Evolutionary conservation across 2,113 vertebrate genomes (phyloP).

Genomic region (Cricetomys ansorgei): DNA sequence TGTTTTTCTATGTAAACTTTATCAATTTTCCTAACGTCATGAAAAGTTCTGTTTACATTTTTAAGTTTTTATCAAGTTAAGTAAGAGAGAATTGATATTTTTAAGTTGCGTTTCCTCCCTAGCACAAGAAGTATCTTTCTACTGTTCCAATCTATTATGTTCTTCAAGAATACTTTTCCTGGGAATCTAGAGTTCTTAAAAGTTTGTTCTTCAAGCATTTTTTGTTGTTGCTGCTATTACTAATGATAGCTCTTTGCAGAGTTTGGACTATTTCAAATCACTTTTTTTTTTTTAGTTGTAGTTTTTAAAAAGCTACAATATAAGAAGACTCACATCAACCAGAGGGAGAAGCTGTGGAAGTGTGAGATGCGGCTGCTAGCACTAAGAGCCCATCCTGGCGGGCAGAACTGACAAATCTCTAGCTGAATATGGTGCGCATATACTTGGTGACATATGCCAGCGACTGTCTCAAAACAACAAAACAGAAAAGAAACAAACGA

Average conservation of each 20-base stretch:
- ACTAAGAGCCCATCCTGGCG: background rate
- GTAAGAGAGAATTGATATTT: background rate
- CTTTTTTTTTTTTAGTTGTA: no score
- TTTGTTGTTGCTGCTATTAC: background rate
- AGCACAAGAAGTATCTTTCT: background rate
- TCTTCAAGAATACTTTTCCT: slow-evolving; percentile 28
- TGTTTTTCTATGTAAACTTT: slow-evolving; percentile 37
- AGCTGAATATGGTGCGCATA: background rate
- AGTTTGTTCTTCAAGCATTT: slow-evolving; percentile 8
- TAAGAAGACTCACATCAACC: background rate
- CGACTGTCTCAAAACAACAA: background rate
- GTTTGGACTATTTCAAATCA: background rate
- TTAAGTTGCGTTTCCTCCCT: background rate
- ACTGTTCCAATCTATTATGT: background rate
- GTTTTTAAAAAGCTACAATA: background rate
- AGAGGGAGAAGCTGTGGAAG: background rate
- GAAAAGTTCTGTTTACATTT: slow-evolving; percentile 1
- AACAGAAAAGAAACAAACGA: background rate
- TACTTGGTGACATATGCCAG: no score
- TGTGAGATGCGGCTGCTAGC: background rate
- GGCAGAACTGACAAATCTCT: background rate
- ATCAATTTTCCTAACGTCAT: slow-evolving; percentile 26
- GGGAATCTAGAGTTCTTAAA: background rate
- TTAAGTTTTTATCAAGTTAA: slow-evolving; percentile 4
- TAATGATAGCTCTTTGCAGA: background rate